Conservation (phyloP, 2,888 invertebrate genomes). For the Melieria omissa region DNA sequence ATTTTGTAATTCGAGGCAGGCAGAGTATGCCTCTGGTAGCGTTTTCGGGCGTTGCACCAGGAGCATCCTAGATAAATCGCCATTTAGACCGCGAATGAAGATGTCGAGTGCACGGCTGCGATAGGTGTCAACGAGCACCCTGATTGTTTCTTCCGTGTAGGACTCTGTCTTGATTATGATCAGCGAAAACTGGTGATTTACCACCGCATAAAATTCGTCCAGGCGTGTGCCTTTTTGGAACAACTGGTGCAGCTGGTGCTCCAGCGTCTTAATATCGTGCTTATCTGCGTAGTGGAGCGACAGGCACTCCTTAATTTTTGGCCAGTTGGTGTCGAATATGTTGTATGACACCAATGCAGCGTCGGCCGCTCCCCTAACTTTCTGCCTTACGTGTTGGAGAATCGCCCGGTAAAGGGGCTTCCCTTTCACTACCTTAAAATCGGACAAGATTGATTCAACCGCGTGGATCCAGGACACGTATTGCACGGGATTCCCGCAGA, state of each 20-base stretch:
- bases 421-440: constrained; percentile 29
- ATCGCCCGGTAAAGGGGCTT: constrained; percentile 39
- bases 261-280: constrained; percentile 41
- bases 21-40: too few relatives aligned
- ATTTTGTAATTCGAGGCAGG: too few relatives aligned
- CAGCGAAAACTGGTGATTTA: constrained; percentile 42
- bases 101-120: constrained; percentile 1
- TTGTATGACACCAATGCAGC: constrained; percentile 38
- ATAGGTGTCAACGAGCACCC: constrained; percentile 3
- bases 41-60: too few relatives aligned
- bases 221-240: constrained; percentile 34
- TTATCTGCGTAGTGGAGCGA: constrained; percentile 46
- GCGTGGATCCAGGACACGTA: constrained; percentile 21
- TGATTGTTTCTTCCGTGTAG: constrained; percentile 19
- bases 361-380: constrained; percentile 38
- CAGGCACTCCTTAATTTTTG: constrained; percentile 37
- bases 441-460: constrained; percentile 22
- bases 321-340: constrained; percentile 36
- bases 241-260: constrained; percentile 43
- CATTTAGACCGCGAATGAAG: constrained; percentile 2
- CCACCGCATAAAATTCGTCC: constrained; percentile 41
- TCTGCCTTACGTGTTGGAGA: constrained; percentile 40
- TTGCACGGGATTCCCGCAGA: constrained; percentile 13
- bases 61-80: not conserved
- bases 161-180: constrained; percentile 42